Conservation (phyloP, 2,113 vertebrate genomes). For the Tetrax tetrax region DNA sequence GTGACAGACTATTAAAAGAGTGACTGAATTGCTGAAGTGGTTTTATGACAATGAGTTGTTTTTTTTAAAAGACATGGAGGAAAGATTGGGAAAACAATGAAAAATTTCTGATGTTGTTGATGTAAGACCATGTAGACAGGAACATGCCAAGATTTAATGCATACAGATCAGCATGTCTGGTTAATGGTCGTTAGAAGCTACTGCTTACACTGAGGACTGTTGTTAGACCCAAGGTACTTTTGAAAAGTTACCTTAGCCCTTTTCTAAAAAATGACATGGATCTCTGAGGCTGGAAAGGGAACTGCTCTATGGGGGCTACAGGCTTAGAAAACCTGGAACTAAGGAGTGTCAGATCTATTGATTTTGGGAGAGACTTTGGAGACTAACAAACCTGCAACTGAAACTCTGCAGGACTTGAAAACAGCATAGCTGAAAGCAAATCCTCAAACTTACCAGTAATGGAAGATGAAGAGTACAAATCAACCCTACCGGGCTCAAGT, state of each 20-base stretch:
- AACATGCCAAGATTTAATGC: background rate
- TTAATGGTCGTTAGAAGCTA: background rate
- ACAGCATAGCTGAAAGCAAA: background rate
- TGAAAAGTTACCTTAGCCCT: background rate
- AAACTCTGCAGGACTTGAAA: background rate
- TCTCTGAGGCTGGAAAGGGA: background rate
- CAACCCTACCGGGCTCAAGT: background rate
- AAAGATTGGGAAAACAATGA: background rate
- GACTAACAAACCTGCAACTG: background rate
- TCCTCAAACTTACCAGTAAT: background rate
- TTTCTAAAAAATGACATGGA: background rate
- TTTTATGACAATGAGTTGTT: background rate
- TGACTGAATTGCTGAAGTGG: background rate
- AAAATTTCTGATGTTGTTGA: background rate
- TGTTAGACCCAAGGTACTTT: background rate
- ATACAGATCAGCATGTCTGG: background rate
- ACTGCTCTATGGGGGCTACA: background rate
- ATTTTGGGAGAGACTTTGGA: background rate
- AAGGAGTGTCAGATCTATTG: background rate
- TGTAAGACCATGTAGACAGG: background rate
- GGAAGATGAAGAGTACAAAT: background rate
- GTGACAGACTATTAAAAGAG: background rate
- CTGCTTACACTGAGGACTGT: background rate
- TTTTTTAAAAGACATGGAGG: background rate
- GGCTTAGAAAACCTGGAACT: background rate